Evolutionary conservation across 2,888 invertebrate genomes (phyloP), one percentile per base, ranked within the genome.

Genomic region (Malachius bipustulatus): DNA sequence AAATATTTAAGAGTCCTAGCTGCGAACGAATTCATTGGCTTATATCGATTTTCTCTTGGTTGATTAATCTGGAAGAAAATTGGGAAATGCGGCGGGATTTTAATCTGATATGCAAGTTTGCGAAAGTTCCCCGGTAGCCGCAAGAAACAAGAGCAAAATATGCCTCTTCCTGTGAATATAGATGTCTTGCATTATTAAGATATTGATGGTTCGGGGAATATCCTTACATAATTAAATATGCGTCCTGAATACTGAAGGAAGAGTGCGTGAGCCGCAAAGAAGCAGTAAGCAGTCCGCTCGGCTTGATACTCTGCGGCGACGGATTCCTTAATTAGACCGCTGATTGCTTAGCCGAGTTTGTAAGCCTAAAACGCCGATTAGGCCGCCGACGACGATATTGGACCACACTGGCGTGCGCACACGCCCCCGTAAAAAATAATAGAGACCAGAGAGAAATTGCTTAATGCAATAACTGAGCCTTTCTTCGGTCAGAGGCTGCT

Each of bases 191-290:
- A 41, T 44, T 42, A 42, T 42, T 42, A 40, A 46, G 44, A 42
- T 41, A 44, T 42, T 40, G 46, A 44, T 41, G 46, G 42, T 38
- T 39, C 35, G 26, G 37, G 30, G 45, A 45, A 45, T 43, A 42
- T 42, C 39, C 41, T 38, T 45, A 41, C 42, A 44, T 46, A 41
- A 44, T 46, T 46, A 41, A 44, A 44, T 46, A 42, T 43, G 46
- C 44, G 42, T 33, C 30, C 37, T 37, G 46, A 46, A 46, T 46
- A 40, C 6, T 19, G 6, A 19, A n/a, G n/a, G n/a, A 36, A 33
- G 32, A 44, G 43, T 39, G 39, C 14, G 4, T 14, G 34, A n/a
- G 14, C 26, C 8, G 34, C 13, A 12, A 14, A n/a, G n/a, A 15
- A 35, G 16, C 9, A 14, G 10, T 10, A 12, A 19, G n/a, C 9